Conservation (phyloP, 2,888 invertebrate species). For the Drosophila mercatorum region DNA sequence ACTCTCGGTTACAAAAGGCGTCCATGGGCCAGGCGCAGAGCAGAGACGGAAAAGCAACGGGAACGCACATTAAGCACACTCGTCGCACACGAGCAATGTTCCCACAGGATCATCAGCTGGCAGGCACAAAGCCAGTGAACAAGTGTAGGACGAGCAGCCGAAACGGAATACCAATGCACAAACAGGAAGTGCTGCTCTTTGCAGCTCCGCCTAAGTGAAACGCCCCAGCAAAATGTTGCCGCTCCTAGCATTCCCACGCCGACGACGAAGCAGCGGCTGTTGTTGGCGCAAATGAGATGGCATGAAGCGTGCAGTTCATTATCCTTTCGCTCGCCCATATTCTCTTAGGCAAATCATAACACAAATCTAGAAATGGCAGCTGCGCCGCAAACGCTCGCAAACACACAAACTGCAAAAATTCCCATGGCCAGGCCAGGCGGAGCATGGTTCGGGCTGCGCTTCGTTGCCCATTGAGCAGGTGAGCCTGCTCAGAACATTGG, state of each 20-base stretch:
- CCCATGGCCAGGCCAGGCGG: conserved; percentile 64
- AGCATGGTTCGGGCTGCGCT: conserved; percentile 36
- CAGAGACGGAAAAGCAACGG: conserved; percentile 32
- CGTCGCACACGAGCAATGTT: conserved; percentile 76
- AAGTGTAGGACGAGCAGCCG: conserved; percentile 61
- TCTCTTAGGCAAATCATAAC: conserved; percentile 75
- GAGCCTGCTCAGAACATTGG: conserved; percentile 74
- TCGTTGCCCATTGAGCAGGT: conserved; percentile 81
- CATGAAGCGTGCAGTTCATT: conserved; percentile 69
- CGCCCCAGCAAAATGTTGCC: conserved; percentile 47
- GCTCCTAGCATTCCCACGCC: conserved; percentile 61
- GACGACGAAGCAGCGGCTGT: conserved; percentile 22
- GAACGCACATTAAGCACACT: conserved; percentile 74
- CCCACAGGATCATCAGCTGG: conserved; percentile 67
- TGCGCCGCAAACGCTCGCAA: conserved; percentile 49
- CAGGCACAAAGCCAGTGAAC: conserved; percentile 51
- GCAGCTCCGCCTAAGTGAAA: conserved; percentile 49
- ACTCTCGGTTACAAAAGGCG: conserved; percentile 38
- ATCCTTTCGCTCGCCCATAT: conserved; percentile 61
- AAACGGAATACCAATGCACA: conserved; percentile 60
- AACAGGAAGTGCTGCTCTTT: conserved; percentile 68
- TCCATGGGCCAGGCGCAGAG: conserved; percentile 14
- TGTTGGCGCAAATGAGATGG: conserved; percentile 56
- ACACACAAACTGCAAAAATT: conserved; percentile 70
- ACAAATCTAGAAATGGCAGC: conserved; percentile 78